phyloP scores from a whole-genome alignment of 2,888 invertebrate species.

The Carcina quercana region DNA sequence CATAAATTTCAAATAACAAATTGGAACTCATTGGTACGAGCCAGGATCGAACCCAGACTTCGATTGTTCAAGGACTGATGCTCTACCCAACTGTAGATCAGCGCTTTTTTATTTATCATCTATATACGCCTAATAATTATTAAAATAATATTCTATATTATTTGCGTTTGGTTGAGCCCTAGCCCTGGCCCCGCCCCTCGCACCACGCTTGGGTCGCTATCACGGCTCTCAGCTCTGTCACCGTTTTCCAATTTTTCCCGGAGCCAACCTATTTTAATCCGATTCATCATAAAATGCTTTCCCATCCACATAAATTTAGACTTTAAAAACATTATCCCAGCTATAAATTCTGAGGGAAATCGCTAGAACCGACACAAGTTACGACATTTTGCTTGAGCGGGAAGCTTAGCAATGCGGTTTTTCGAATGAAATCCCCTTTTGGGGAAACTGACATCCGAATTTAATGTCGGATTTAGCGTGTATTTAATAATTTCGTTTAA shows the following conservation, averaged over 20 bases:
- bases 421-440: conserved; percentile 60
- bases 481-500: conserved; percentile 19
- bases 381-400: conserved; percentile 19
- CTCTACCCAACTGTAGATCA: no score
- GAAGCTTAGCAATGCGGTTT: conserved; percentile 63
- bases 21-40: no score
- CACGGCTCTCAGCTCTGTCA: conserved; percentile 71
- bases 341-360: conserved; percentile 3
- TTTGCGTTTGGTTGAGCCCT: conserved; percentile 45
- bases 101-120: no score
- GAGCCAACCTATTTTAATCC: conserved; percentile 22
- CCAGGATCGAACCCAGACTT: no score
- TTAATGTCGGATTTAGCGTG: conserved; percentile 48
- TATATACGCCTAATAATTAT: no score
- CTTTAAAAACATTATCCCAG: conserved; percentile 10
- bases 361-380: conserved; percentile 16
- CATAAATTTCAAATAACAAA: no score
- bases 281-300: conserved; percentile 19
- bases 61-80: no score
- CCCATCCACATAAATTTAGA: conserved; percentile 13
- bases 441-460: conserved; percentile 53
- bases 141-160: no score
- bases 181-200: conserved; percentile 27
- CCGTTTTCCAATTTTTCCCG: conserved; percentile 67
- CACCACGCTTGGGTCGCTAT: conserved; percentile 62